These are phyloP conservation scores for Urophycis tenuis DNA, from an alignment of 2,797 vertebrate species.

Conservation along the genomic window DNA sequence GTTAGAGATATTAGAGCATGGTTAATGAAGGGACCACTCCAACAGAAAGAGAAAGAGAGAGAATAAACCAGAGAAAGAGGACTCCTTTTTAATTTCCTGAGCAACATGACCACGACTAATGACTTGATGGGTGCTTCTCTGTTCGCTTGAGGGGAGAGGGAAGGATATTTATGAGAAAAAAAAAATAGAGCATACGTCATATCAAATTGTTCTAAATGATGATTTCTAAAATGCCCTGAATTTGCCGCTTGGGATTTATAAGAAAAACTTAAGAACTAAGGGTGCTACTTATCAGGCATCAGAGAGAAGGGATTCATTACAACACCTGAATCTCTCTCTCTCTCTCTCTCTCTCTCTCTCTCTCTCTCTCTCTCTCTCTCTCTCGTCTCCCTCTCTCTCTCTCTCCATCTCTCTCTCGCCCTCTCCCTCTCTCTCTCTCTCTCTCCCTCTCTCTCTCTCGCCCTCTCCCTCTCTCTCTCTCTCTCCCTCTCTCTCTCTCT, in stretches of 20 bases:
- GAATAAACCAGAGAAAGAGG: slow-evolving; percentile 30
- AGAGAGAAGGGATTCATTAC: too few relatives aligned
- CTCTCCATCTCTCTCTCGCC: too few relatives aligned
- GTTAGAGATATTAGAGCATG: slow-evolving; percentile 42
- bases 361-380: too few relatives aligned
- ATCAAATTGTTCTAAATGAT: neutral
- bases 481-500: too few relatives aligned
- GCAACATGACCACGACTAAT: slow-evolving; percentile 17
- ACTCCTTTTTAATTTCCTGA: slow-evolving; percentile 46
- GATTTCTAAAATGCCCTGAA: neutral
- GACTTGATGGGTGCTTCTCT: neutral
- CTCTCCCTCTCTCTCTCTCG: too few relatives aligned
- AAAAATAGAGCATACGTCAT: neutral
- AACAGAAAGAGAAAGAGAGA: slow-evolving; percentile 32
- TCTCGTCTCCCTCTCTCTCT: too few relatives aligned
- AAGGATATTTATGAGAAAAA: neutral
- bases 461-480: too few relatives aligned
- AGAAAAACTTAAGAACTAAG: too few relatives aligned
- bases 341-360: too few relatives aligned
- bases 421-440: too few relatives aligned
- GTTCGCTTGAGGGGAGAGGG: neutral
- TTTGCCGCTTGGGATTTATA: neutral
- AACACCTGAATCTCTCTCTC: too few relatives aligned
- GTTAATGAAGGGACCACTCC: slow-evolving; percentile 55
- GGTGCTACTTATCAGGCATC: too few relatives aligned